Percentiles rank a stretch among this genome's conserved stretches.
Conservation (phyloP, 2,797 vertebrate species). For the Phalanger gymnotis region DNA sequence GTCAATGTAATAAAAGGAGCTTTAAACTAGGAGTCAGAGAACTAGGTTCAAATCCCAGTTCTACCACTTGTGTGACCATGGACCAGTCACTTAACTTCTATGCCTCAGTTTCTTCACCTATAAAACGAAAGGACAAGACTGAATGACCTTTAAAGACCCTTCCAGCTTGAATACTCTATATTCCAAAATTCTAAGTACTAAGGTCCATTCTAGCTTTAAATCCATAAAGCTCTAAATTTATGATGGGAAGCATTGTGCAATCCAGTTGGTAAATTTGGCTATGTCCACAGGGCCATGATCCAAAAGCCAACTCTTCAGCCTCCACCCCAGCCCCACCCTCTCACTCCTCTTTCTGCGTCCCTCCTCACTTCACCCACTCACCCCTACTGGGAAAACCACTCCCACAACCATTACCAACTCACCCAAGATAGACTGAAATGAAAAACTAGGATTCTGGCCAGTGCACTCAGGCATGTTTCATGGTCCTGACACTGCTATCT, state of each 20-base stretch:
- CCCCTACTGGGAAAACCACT: not conserved
- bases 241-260: not conserved
- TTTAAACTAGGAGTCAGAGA: not conserved
- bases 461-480: not conserved
- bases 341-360: not conserved
- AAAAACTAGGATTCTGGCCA: not conserved
- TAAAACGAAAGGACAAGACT: not conserved
- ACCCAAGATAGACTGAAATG: not conserved
- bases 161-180: not conserved
- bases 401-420: not conserved
- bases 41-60: not conserved
- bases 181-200: not conserved
- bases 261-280: not conserved
- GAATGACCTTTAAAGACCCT: not conserved
- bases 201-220: not conserved
- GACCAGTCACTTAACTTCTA: not conserved
- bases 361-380: not conserved
- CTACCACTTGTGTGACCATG: not conserved
- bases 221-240: not conserved
- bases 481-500: not conserved
- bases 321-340: not conserved
- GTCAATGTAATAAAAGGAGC: not conserved
- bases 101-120: not conserved
- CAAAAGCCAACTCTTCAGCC: not conserved
- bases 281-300: not conserved